phyloP scores from a whole-genome alignment of 1,140 invertebrate genomes.

The Drosophila bifasciata region DNA sequence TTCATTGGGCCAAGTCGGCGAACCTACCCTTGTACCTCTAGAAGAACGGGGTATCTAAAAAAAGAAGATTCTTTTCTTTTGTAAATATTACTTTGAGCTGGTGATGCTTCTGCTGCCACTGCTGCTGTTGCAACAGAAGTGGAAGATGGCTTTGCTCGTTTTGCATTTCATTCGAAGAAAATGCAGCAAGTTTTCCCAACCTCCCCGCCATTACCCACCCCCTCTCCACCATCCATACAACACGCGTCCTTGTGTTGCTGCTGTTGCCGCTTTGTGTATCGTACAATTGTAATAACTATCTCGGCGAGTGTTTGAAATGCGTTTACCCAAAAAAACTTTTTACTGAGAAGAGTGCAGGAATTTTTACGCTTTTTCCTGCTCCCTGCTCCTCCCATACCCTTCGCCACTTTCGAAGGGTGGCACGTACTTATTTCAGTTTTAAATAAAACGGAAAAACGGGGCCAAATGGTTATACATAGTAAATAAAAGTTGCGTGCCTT shows the following conservation, averaged over 20 bases:
- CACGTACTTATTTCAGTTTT: conserved; percentile 34
- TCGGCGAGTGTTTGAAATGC: conserved; percentile 81
- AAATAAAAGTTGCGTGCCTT: conserved; percentile 13
- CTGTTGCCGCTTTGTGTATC: conserved; percentile 55
- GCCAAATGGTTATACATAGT: conserved; percentile 9
- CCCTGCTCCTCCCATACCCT: conserved; percentile 2
- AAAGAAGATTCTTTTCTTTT: conserved; percentile 57
- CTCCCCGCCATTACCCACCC: too few relatives aligned
- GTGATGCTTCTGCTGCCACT: conserved; percentile 9
- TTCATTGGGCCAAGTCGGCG: too few relatives aligned
- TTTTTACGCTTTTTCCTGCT: conserved; percentile 63
- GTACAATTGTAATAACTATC: conserved; percentile 78
- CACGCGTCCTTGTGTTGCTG: conserved; percentile 36
- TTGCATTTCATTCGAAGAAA: conserved; percentile 76
- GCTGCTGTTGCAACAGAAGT: conserved; percentile 21
- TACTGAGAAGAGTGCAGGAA: conserved; percentile 70
- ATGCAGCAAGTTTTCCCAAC: conserved; percentile 58
- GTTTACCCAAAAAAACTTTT: conserved; percentile 76
- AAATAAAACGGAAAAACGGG: conserved; percentile 28
- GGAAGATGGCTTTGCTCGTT: conserved; percentile 50
- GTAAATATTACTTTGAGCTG: conserved; percentile 64
- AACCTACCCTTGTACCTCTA: too few relatives aligned
- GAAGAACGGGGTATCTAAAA: background rate
- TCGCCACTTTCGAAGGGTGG: conserved; percentile 6
- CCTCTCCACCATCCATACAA: conserved; percentile 4